A percentile compares a stretch with the other conserved stretches of the same genome.
Conservation (phyloP, 2,888 invertebrate species). For the Caenorhabditis plicata region DNA sequence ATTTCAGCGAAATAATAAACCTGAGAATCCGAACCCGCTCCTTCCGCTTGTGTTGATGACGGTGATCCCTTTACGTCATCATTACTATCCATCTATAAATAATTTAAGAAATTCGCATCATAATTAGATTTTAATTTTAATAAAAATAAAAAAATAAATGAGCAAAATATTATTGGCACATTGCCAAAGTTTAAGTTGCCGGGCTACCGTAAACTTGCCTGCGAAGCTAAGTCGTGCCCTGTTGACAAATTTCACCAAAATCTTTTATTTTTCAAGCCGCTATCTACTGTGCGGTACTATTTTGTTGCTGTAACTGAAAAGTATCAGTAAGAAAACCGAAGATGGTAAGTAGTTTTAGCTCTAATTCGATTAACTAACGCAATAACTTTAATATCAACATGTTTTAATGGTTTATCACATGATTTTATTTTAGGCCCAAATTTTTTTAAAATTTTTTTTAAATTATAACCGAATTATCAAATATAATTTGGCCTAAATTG, state of each 20-base stretch:
- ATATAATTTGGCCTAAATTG: background rate
- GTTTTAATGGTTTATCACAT: background rate
- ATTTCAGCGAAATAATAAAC: background rate
- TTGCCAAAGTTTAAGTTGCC: conserved; percentile 30
- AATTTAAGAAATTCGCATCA: background rate
- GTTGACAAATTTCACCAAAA: conserved; percentile 10
- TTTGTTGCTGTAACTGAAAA: conserved; percentile 32
- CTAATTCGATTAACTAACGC: too few relatives aligned
- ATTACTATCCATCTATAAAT: background rate
- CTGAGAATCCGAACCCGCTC: conserved; percentile 7
- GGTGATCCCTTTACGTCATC: conserved; percentile 9
- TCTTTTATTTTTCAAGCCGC: conserved; percentile 36
- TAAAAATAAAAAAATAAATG: background rate
- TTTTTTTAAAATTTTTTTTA: background rate
- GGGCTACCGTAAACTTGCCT: conserved; percentile 35
- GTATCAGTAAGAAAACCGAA: conserved; percentile 23
- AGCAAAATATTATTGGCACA: conserved; percentile 16
- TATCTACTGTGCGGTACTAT: conserved; percentile 37
- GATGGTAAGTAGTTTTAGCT: conserved; percentile 31
- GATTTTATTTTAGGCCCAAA: background rate
- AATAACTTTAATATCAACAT: background rate
- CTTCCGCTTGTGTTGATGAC: conserved; percentile 12
- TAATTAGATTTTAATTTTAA: background rate
- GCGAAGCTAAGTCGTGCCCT: conserved; percentile 25
- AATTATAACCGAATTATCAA: background rate